Percentiles rank a stretch among this genome's conserved stretches.
Evolutionary conservation across 2,888 invertebrate genomes (phyloP).

Genomic region (Nephrotoma appendiculata): DNA sequence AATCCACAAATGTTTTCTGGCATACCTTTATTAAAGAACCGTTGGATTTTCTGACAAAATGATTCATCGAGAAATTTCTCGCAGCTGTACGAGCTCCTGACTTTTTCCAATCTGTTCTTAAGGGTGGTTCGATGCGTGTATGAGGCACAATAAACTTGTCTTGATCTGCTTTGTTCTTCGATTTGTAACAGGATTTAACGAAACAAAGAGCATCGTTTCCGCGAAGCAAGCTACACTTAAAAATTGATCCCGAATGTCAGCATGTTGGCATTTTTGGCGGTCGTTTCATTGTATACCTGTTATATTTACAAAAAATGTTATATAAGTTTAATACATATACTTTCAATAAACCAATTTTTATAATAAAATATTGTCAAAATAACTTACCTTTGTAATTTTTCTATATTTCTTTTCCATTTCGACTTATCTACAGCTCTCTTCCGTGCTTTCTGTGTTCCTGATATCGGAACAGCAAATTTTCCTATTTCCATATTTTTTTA

Average conservation of each 20-base stretch:
- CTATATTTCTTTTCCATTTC: not conserved
- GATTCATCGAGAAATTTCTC: no score
- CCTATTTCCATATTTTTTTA: no score
- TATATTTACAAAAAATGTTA: not conserved
- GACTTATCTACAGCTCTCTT: not conserved
- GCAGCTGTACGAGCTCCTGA: not conserved
- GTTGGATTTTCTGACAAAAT: not conserved
- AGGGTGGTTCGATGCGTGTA: not conserved
- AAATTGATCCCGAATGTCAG: no score
- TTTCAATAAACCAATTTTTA: not conserved
- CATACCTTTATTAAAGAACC: not conserved
- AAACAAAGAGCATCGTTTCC: no score
- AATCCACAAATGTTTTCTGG: not conserved
- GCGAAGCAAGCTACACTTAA: no score
- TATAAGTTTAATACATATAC: not conserved
- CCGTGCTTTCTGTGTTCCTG: no score
- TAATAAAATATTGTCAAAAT: not conserved
- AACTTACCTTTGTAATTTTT: not conserved
- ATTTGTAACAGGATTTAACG: no score
- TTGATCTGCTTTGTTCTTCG: no score
- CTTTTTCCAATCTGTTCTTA: not conserved
- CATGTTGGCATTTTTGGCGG: no score
- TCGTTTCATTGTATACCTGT: not conserved
- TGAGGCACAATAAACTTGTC: no score
- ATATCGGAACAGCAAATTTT: no score